Conservation (phyloP, 2,113 vertebrate species). For the Beaufortia kweichowensis region DNA sequence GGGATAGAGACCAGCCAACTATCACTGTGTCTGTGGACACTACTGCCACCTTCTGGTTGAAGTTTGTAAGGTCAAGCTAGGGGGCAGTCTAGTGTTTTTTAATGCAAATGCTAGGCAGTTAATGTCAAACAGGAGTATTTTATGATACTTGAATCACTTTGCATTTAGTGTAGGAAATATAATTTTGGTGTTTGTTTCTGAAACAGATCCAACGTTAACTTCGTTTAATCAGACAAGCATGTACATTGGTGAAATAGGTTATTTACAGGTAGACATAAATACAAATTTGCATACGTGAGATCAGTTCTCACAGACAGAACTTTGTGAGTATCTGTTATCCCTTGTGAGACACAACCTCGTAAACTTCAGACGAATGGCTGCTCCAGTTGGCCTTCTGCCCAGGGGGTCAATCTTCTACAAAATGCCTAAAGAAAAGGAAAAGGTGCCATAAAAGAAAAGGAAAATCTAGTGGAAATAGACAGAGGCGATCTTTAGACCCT, state of each 20-base stretch:
- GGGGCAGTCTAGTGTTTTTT: neutral
- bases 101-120: neutral
- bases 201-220: slow-evolving; percentile 12
- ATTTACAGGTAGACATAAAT: slow-evolving; percentile 46
- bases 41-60: slow-evolving; percentile 76
- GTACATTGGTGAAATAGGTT: neutral
- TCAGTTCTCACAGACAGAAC: slow-evolving; percentile 5
- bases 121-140: slow-evolving; percentile 7
- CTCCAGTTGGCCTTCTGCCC: slow-evolving; percentile 48
- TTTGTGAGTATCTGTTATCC: slow-evolving; percentile 16
- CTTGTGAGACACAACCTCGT: slow-evolving; percentile 52
- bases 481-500: slow-evolving; percentile 69
- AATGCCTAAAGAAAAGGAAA: slow-evolving; percentile 67
- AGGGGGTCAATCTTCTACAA: slow-evolving; percentile 64
- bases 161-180: neutral
- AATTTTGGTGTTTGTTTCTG: neutral
- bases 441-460: slow-evolving; percentile 75
- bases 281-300: slow-evolving; percentile 20
- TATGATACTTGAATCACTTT: neutral
- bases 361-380: slow-evolving; percentile 53
- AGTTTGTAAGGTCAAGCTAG: neutral
- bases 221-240: neutral
- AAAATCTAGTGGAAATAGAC: slow-evolving; percentile 69
- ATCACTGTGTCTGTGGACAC: slow-evolving; percentile 67
- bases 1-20: slow-evolving; percentile 43